Evolutionary conservation across 2,113 vertebrate genomes (phyloP), one percentile per base, ranked within the genome.

Genomic region (Amphilophus citrinellus): DNA sequence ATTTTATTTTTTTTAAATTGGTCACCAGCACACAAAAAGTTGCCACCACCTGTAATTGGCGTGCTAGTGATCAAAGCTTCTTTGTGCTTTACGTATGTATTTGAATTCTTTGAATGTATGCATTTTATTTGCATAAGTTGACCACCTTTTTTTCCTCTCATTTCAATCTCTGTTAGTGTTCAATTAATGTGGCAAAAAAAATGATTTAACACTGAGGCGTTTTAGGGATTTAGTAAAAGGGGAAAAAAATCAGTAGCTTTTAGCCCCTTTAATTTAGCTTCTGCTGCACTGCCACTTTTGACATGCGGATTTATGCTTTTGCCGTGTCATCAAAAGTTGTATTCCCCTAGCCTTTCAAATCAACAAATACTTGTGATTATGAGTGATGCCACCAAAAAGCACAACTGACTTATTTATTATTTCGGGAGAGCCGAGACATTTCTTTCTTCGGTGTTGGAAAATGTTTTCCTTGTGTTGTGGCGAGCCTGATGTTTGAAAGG

Each of bases 351-450:
- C 80, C 79, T 91, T 87, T 89, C 91, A 86, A 92, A 95, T 90
- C 94, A 93, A 93, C 94, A 95, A 95, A 95, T 92, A 94, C 90
- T 90, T 94, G 92, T 94, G 94, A 95, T 95, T 95, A 94, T 95
- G 95, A 96, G 90, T 94, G 93, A 95, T 95, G 91, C 93, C 80
- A 89, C 79, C 20, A 7, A 89, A 92, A 90, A 92, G 85, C 81
- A 68, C 85, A 79, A 68, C 75, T 84, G 93, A 93, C 90, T 92
- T 95, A 93, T 95, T 95, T 95, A 92, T 94, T 94, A 89, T 95
- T 94, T 91, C 77, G 20, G 76, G 56, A 61, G 87, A 90, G 79
- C 75, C 2, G 60, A 85, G 87, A 77, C 83, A 0, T 90, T 89
- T 89, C 91, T 90, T 78, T 85, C 80, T 58, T 44, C 84, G 0